Percentiles rank a stretch among this genome's conserved stretches.
phyloP scores from a whole-genome alignment of 2,113 vertebrate species.

The Megalops atlanticus region DNA sequence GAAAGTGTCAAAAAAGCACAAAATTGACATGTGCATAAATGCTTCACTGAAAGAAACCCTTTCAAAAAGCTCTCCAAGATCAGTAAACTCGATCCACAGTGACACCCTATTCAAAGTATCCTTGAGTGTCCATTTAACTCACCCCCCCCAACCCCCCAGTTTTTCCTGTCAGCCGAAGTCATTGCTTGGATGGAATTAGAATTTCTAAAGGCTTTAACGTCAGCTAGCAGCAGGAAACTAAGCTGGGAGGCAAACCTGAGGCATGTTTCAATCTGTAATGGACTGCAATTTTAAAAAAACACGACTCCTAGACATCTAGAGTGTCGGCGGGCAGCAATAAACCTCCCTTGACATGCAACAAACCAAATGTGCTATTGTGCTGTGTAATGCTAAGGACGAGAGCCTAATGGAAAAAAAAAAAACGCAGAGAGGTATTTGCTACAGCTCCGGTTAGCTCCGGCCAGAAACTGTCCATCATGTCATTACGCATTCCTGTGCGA shows the following conservation, averaged over 20 bases:
- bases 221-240: constrained; percentile 40
- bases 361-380: constrained; percentile 27
- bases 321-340: not conserved
- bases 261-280: constrained; percentile 30
- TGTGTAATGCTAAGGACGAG: not conserved
- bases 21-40: not conserved
- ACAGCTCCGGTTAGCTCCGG: constrained; percentile 35
- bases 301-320: not conserved
- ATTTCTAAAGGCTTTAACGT: not conserved
- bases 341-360: constrained; percentile 8
- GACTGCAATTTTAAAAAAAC: constrained; percentile 20
- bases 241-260: constrained; percentile 20
- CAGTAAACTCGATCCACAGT: not conserved
- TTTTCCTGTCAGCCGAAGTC: not conserved
- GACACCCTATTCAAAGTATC: not conserved
- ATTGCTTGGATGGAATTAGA: not conserved
- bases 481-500: constrained; percentile 51
- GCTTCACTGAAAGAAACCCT: not conserved
- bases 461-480: constrained; percentile 55
- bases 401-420: constrained; percentile 25
- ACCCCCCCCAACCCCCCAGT: not conserved
- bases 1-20: not conserved
- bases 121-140: not conserved
- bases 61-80: not conserved
- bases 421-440: constrained; percentile 33